phyloP scores from a whole-genome alignment of 2,113 vertebrate genomes.

The Cercocebus atys region DNA sequence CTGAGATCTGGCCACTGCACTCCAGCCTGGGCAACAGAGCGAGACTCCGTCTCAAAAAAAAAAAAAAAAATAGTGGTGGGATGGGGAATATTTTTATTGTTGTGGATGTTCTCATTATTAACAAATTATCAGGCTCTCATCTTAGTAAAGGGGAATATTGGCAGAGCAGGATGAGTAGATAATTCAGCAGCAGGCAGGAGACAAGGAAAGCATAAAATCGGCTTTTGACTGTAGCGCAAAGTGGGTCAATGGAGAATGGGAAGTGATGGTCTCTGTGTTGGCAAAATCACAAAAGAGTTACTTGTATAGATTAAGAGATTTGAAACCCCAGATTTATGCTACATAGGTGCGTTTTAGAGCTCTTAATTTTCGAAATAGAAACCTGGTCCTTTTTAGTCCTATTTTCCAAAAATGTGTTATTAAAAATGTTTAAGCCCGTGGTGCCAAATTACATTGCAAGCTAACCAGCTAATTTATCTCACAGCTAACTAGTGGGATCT shows the following conservation, averaged over 20 bases:
- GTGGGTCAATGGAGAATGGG: not conserved
- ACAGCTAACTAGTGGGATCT: not conserved
- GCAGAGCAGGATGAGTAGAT: not conserved
- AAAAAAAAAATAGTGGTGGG: not conserved
- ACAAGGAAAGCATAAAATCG: not conserved
- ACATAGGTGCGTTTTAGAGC: not conserved
- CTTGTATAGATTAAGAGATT: not conserved
- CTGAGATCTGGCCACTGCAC: too few species aligned
- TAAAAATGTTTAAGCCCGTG: not conserved
- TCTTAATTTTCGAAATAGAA: conserved; percentile 3
- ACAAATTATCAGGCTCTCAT: not conserved
- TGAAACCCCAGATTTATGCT: not conserved
- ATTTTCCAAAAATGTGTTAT: conserved; percentile 3
- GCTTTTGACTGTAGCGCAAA: not conserved
- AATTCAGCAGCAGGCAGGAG: not conserved
- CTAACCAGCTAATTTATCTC: not conserved
- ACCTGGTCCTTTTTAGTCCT: not conserved
- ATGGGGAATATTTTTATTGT: not conserved
- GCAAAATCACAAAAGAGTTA: not conserved
- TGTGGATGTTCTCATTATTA: not conserved
- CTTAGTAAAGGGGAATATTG: not conserved
- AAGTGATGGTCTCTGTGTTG: not conserved
- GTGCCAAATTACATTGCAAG: not conserved
- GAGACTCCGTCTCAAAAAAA: too few species aligned
- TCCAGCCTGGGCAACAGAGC: too few species aligned